These are phyloP conservation scores for Sus cebifrons DNA, from an alignment of 2,797 vertebrate species.

Conservation along the genomic window DNA sequence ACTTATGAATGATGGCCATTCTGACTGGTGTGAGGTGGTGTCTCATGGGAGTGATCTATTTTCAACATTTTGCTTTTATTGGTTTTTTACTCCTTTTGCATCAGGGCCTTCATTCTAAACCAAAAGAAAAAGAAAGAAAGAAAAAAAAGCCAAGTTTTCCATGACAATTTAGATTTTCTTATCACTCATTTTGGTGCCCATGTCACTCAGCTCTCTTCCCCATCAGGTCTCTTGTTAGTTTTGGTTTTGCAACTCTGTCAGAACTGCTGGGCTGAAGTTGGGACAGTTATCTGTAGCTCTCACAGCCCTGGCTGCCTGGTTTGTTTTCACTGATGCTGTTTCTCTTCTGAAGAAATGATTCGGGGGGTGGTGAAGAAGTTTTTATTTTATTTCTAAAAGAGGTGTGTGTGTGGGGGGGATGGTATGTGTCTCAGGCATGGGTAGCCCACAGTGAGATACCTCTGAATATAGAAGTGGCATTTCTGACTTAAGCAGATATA, in stretches of 20 bases:
- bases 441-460: not conserved
- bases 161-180: not conserved
- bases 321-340: not conserved
- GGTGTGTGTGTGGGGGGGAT: too few species aligned
- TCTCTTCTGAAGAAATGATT: not conserved
- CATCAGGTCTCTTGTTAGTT: fast-evolving
- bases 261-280: not conserved
- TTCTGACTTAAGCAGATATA: not conserved
- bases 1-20: too few species aligned
- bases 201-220: not conserved
- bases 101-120: not conserved
- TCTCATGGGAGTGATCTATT: not conserved
- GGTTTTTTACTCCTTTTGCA: not conserved
- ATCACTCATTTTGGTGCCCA: not conserved
- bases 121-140: too few species aligned
- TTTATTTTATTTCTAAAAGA: conserved; percentile 10
- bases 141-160: not conserved
- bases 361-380: not conserved
- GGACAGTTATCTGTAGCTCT: not conserved
- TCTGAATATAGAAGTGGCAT: not conserved
- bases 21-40: too few species aligned
- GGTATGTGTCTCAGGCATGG: too few species aligned
- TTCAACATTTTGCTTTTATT: not conserved
- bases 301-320: fast-evolving
- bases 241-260: not conserved